Evolutionary conservation across 2,113 vertebrate species (phyloP).

Genomic region (Craseonycteris thonglongyai): DNA sequence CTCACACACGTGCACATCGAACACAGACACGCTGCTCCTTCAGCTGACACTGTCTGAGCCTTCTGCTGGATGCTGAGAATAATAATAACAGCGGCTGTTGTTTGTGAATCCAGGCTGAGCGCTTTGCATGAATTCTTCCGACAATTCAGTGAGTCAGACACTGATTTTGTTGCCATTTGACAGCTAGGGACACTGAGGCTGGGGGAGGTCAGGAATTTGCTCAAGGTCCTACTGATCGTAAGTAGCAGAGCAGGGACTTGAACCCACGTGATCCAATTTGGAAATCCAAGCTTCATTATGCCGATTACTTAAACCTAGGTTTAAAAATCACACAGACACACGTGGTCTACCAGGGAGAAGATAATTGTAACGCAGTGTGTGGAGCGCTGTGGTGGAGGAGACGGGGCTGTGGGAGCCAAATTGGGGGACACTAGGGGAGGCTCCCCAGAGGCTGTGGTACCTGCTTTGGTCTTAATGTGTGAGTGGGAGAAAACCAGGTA

Average conservation of each 20-base stretch:
- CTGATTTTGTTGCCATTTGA: not conserved
- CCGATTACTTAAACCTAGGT: not conserved
- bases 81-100: not conserved
- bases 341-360: not conserved
- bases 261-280: not conserved
- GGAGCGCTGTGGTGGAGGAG: not conserved
- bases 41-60: not conserved
- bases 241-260: not conserved
- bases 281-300: not conserved
- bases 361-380: not conserved
- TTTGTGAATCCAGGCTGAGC: not conserved
- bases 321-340: not conserved
- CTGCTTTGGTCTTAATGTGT: not conserved
- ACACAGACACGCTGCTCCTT: not conserved
- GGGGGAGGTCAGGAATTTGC: not conserved
- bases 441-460: not conserved
- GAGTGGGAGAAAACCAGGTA: not conserved
- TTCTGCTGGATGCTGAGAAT: not conserved
- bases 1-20: accelerated
- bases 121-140: not conserved
- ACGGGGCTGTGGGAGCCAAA: not conserved
- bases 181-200: not conserved
- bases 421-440: not conserved
- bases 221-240: not conserved
- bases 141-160: not conserved